Percentiles rank a stretch among this genome's conserved stretches.
Evolutionary conservation across 2,888 invertebrate genomes (phyloP).

Genomic region (Agriopis marginaria): DNA sequence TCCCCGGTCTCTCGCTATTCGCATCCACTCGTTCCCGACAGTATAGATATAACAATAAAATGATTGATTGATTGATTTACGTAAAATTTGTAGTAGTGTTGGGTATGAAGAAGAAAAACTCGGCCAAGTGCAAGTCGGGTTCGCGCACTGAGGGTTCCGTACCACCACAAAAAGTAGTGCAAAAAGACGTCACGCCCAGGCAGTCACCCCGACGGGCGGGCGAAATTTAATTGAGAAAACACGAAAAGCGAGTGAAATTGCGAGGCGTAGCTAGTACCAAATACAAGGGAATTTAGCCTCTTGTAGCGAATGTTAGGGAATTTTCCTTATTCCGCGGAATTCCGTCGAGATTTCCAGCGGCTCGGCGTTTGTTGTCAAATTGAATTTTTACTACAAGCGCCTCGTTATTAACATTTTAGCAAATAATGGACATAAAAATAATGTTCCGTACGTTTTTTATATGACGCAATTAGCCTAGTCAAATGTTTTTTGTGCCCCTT

Average conservation of each 20-base stretch:
- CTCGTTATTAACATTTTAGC: conserved; percentile 41
- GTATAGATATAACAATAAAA: too few species aligned
- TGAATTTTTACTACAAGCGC: conserved; percentile 45
- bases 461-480: conserved; percentile 5
- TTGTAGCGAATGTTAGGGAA: conserved; percentile 30
- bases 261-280: not conserved
- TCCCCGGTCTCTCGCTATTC: too few species aligned
- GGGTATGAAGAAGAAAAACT: too few species aligned
- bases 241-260: not conserved
- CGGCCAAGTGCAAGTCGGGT: too few species aligned
- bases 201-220: too few species aligned
- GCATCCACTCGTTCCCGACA: too few species aligned
- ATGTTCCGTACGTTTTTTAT: conserved; percentile 10
- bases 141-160: too few species aligned
- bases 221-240: not conserved
- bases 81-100: too few species aligned
- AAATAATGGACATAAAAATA: conserved; percentile 28
- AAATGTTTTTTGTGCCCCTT: too few species aligned
- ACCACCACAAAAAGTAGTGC: too few species aligned
- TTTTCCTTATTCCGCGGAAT: conserved; percentile 43
- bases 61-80: too few species aligned
- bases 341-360: conserved; percentile 36
- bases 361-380: conserved; percentile 47
- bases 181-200: too few species aligned
- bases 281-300: conserved; percentile 18